phyloP scores from a whole-genome alignment of 2,113 vertebrate species.

The Cryptotis parvus region DNA sequence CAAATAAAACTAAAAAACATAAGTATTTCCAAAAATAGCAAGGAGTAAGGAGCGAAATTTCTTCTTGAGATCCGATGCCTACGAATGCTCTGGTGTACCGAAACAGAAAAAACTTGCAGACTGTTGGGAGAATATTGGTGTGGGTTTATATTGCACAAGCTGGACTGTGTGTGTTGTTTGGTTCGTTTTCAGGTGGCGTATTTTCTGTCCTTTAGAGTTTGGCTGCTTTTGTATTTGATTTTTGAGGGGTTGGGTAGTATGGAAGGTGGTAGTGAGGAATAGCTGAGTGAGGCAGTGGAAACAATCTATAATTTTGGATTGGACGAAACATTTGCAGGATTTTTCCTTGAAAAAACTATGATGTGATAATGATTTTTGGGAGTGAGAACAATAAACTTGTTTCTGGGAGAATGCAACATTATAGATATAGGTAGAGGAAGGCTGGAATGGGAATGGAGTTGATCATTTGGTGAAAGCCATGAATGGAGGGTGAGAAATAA shows the following conservation, averaged over 20 bases:
- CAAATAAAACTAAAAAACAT: not conserved
- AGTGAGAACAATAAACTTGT: not conserved
- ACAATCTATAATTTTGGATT: too few species aligned
- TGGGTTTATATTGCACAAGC: not conserved
- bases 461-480: not conserved
- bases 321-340: not conserved
- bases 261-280: not conserved
- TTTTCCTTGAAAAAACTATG: not conserved
- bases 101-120: not conserved
- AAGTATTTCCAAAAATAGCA: not conserved
- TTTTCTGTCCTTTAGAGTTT: not conserved
- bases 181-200: not conserved
- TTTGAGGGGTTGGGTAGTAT: not conserved
- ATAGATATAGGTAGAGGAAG: not conserved
- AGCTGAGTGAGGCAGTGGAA: not conserved
- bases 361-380: not conserved
- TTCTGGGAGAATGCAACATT: not conserved
- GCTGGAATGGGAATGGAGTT: not conserved
- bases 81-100: too few species aligned
- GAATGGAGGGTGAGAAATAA: not conserved
- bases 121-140: not conserved
- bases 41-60: too few species aligned
- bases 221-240: not conserved
- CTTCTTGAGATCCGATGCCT: too few species aligned
- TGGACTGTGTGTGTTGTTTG: not conserved